Evolutionary conservation across 2,797 vertebrate species (phyloP).

Genomic region (Parauchenoglanis punctatus): DNA sequence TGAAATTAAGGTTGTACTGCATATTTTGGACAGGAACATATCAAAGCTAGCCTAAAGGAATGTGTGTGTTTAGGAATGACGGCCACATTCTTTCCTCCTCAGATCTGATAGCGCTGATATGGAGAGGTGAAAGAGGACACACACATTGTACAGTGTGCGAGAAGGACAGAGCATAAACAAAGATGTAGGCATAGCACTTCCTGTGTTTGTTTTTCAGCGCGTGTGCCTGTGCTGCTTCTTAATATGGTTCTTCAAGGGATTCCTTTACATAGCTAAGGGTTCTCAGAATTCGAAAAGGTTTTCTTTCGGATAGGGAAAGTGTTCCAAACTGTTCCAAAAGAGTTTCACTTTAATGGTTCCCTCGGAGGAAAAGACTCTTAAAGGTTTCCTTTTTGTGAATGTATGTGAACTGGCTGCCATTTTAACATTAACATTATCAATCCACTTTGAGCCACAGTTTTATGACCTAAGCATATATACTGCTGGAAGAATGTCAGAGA

Average conservation of each 20-base stretch:
- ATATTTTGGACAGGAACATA: slow-evolving; percentile 52
- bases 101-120: slow-evolving; percentile 52
- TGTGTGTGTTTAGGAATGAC: slow-evolving; percentile 53
- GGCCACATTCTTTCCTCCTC: slow-evolving; percentile 50
- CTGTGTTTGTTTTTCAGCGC: slow-evolving; percentile 38
- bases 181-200: slow-evolving; percentile 42
- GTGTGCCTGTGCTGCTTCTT: slow-evolving; percentile 4
- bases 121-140: slow-evolving; percentile 40
- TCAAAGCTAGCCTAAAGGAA: slow-evolving; percentile 49
- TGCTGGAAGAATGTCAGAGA: slow-evolving; percentile 26
- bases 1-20: slow-evolving; percentile 51
- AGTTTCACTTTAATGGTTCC: not conserved
- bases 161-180: slow-evolving; percentile 41
- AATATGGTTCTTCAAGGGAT: not conserved
- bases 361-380: not conserved
- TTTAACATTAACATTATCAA: slow-evolving; percentile 9
- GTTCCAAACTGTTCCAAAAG: not conserved
- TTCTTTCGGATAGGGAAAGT: not conserved
- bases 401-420: not conserved
- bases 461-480: slow-evolving; percentile 16
- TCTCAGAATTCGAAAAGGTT: not conserved
- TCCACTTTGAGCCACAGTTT: not conserved
- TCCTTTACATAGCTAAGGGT: not conserved
- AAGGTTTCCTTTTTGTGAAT: not conserved
- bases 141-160: slow-evolving; percentile 36